Base-by-base conservation (phyloP, 2,888 invertebrate genomes). In the Megamerina dolium region DNA sequence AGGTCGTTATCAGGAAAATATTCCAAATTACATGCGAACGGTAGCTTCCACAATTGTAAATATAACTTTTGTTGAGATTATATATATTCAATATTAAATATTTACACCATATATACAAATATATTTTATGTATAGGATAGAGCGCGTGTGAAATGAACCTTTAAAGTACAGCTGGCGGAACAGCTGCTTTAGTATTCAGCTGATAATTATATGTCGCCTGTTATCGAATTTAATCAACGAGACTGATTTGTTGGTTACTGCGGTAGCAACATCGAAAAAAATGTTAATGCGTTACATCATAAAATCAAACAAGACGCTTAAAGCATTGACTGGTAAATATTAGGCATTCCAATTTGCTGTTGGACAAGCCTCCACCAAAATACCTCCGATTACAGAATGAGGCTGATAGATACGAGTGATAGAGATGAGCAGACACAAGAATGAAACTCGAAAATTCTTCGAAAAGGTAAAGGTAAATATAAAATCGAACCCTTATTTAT, bases 201-300 rank as follows among this genome's bases (percentile, higher is more conserved):
- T 36, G 42, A 41, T 46, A 46, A 46, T 37, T 36, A n/a, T n/a
- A n/a, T n/a, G 46, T 37, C 33, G 13, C 23, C 13, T 36, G 40
- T 50, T 50, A 50, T 50, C 50, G 45, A 43, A 38, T 37, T 50
- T 36, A 39, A 42, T 47, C 36, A 38, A 48, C 49, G 56, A 58
- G 59, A 66, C 59, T 60, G 61, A 64, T 63, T 66, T 63, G 62
- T 54, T 50, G n/a, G n/a, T n/a, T n/a, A n/a, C n/a, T n/a, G 49
- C 43, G 42, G 48, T 39, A 41, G 27, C 33, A 23, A 6, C 23
- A 10, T 6, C 23, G 8, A 23, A 8, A 23, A 8, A 23, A 23
- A 23, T n/a, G n/a, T n/a, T n/a, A n/a, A n/a, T n/a, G n/a, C n/a
- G n/a, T n/a, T n/a, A n/a, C n/a, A n/a, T n/a, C n/a, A n/a, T n/a